Evolutionary conservation across 2,888 invertebrate species (phyloP), one percentile per base, ranked within the genome.

Genomic region (Acanthosepion lycidas): DNA sequence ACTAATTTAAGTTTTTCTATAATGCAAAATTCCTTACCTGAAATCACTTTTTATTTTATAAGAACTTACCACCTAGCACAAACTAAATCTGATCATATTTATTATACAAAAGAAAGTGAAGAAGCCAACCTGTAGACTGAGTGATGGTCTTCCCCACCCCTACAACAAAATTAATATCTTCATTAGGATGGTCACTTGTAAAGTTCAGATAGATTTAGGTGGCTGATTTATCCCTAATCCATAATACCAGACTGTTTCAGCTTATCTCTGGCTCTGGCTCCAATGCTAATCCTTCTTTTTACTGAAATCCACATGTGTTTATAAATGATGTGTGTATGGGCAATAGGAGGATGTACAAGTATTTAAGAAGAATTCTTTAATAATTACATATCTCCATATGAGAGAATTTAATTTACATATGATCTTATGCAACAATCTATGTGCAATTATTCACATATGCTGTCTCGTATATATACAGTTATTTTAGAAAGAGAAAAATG

Each of bases 161-260:
- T 42, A 42, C 42, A 42, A 42, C 55, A 15, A 55, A 59, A 59
- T 23, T 59, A 59, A 59, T 59, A 59, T 59, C 59, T 59, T 78
- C 78, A n/a, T 15, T 18, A n/a, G 78, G n/a, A n/a, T 78, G 18
- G 78, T n/a, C 12, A n/a, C 78, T 78, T 78, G n/a, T 78, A 78
- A 78, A 78, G 78, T 78, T 78, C 78, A 78, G 33, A n/a, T 78
- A 2, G 33, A 78, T 78, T 78, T 78, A 78, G n/a, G 78, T 78
- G 78, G 78, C n/a, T 78, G 78, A 78, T 78, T 78, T 78, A 78
- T 78, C n/a, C 78, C 33, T 78, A 78, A 78, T 78, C 78, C 78
- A 78, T 18, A 42, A n/a, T 78, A n/a, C 15, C n/a, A n/a, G 15
- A 78, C 78, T 78, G 12, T n/a, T 78, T 78, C 78, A 78, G 78